These are phyloP conservation scores for Oligia latruncula DNA, from an alignment of 2,888 invertebrate genomes.

Conservation along the genomic window DNA sequence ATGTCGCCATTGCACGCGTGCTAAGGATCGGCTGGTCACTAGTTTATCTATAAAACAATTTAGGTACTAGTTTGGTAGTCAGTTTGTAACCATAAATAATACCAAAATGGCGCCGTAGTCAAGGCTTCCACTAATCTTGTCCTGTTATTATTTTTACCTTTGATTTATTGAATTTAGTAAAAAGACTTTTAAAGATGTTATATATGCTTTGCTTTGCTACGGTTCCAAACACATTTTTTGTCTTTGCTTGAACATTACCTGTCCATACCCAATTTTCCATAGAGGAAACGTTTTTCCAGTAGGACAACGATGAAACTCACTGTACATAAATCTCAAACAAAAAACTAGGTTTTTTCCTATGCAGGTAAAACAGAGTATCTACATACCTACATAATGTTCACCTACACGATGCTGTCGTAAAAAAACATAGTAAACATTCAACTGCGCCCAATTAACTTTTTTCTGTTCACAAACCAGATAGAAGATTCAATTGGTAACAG, in stretches of 20 bases:
- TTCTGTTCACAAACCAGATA: slow-evolving; percentile 14
- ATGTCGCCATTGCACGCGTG: not conserved
- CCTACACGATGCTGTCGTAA: not conserved
- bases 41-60: slow-evolving; percentile 20
- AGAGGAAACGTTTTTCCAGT: not conserved
- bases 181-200: too few relatives aligned
- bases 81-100: slow-evolving; percentile 34
- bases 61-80: not conserved
- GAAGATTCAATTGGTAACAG: slow-evolving; percentile 40
- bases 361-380: too few relatives aligned
- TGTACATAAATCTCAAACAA: too few relatives aligned
- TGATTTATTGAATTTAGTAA: not conserved
- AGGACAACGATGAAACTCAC: not conserved
- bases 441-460: slow-evolving; percentile 32
- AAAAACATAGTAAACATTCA: not conserved
- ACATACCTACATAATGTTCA: not conserved
- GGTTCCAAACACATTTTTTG: not conserved
- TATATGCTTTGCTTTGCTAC: too few relatives aligned
- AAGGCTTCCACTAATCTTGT: not conserved
- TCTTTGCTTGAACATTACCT: not conserved
- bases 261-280: not conserved
- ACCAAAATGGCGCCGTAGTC: not conserved
- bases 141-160: slow-evolving; percentile 19
- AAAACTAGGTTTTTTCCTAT: too few relatives aligned
- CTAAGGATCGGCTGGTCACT: too few relatives aligned